Base-by-base conservation (phyloP, 2,113 vertebrate species). In the Chrysemys picta region DNA sequence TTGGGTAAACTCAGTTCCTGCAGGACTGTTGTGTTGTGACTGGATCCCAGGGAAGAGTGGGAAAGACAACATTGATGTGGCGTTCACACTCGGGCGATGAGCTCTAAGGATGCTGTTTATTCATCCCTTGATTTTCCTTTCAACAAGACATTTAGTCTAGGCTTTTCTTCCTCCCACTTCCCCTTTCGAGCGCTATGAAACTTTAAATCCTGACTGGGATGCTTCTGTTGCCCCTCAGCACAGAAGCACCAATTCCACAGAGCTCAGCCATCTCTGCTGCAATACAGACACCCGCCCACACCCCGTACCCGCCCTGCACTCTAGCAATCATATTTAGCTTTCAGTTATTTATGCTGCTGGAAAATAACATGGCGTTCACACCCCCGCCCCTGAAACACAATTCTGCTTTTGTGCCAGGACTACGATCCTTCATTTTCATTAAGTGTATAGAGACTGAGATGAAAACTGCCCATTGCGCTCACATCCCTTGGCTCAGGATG, bases 371-470 rank as follows among this genome's bases (percentile, higher is more conserved):
- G 2, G 92, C 84, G 96, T 97, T 97, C 92, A 88, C 97, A 90
- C 96, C 94, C 95, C 94, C 90, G 53, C 87, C 91, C 93, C 91
- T 4, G 88, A 95, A 92, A 95, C 92, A 98, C 97, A 97, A 96
- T 96, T 97, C 96, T 0, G 21, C 95, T 97, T 97, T 97, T 98
- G 97, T 97, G 72, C 10, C 0, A 89, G 93, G 94, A 95, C 84
- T 35, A 96, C 95, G 97, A 96, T 97, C 97, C 96, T 97, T 98
- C 96, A 98, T 97, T 98, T 98, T 96, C 93, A 96, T 94, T 89
- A 94, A 97, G 97, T 88, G 94, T 95, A 90, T 0, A 2, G 94
- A 93, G 96, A 96, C 83, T 5, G 27, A 92, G 96, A 97, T 95
- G 96, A 97, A 96, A 96, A 96, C 87, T 95, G 96, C 96, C 97